Evolutionary conservation across 1,140 invertebrate genomes (phyloP).

Genomic region (Diachasmimorpha longicaudata): DNA sequence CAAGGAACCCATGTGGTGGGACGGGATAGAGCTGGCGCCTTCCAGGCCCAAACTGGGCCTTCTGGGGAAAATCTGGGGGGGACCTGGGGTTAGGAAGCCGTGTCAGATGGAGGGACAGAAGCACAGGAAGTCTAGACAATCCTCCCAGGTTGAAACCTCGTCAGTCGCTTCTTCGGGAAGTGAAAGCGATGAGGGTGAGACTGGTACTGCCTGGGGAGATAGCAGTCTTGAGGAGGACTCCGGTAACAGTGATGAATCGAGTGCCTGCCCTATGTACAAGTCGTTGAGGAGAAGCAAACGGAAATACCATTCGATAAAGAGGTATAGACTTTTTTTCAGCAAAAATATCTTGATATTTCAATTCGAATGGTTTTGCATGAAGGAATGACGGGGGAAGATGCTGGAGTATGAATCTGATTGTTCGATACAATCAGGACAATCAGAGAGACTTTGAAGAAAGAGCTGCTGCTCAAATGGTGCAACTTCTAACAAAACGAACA

Average conservation of each 20-base stretch:
- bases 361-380: background rate
- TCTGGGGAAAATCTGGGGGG: slow-evolving; percentile 62
- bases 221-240: slow-evolving; percentile 54
- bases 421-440: slow-evolving; percentile 83
- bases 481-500: slow-evolving; percentile 65
- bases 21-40: slow-evolving; percentile 70
- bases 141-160: slow-evolving; percentile 43
- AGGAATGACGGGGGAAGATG: slow-evolving; percentile 61
- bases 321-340: slow-evolving; percentile 27
- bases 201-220: slow-evolving; percentile 38
- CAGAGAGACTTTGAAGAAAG: slow-evolving; percentile 83
- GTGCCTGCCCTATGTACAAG: slow-evolving; percentile 32
- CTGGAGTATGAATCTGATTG: slow-evolving; percentile 76
- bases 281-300: slow-evolving; percentile 34
- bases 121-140: slow-evolving; percentile 36
- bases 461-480: slow-evolving; percentile 71
- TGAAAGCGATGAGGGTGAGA: slow-evolving; percentile 51
- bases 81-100: slow-evolving; percentile 43
- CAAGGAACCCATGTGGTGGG: slow-evolving; percentile 74
- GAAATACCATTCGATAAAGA: slow-evolving; percentile 31
- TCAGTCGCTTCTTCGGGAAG: slow-evolving; percentile 46
- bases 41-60: slow-evolving; percentile 68
- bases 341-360: background rate
- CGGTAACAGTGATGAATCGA: slow-evolving; percentile 52
- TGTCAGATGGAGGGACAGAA: slow-evolving; percentile 38